Evolutionary conservation across 64 coral and sea anemone genomes (phyloP).

Genomic region (Pocillopora damicornis): DNA sequence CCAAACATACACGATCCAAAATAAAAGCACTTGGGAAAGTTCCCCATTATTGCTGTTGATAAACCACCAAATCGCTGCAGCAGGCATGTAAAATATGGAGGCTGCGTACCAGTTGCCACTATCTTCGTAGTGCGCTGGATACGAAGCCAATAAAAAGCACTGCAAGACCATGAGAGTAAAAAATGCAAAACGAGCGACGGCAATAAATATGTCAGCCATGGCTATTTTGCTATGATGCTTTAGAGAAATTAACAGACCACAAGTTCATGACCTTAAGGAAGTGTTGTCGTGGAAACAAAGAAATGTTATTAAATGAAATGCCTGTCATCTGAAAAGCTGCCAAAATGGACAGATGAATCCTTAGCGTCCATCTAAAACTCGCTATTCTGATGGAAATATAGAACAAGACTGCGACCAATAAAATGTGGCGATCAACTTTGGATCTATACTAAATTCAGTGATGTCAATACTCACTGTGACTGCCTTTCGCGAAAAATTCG

Average conservation of each 20-base stretch:
- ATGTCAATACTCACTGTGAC: too few species aligned
- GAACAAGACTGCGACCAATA: too few species aligned
- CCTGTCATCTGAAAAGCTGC: too few species aligned
- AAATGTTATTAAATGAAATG: background rate
- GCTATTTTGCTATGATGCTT: background rate
- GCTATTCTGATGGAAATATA: too few species aligned
- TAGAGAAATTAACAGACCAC: background rate
- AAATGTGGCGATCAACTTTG: too few species aligned
- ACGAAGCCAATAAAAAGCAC: slow-evolving; percentile 14
- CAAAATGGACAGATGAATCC: too few species aligned
- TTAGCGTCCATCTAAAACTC: too few species aligned
- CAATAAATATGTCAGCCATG: background rate
- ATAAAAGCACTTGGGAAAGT: background rate
- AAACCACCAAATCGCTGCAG: background rate
- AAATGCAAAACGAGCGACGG: slow-evolving; percentile 11
- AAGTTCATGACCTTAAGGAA: background rate
- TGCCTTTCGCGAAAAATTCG: too few species aligned
- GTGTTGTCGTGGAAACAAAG: background rate
- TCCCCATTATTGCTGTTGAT: background rate
- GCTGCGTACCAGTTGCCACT: background rate
- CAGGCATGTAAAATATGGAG: background rate
- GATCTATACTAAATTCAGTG: too few species aligned
- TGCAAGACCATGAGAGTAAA: background rate
- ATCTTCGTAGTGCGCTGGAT: background rate
- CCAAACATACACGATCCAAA: slow-evolving; percentile 4